These are phyloP conservation scores for Philopotamus ludificatus DNA, from an alignment of 1,140 invertebrate genomes.

Conservation along the genomic window DNA sequence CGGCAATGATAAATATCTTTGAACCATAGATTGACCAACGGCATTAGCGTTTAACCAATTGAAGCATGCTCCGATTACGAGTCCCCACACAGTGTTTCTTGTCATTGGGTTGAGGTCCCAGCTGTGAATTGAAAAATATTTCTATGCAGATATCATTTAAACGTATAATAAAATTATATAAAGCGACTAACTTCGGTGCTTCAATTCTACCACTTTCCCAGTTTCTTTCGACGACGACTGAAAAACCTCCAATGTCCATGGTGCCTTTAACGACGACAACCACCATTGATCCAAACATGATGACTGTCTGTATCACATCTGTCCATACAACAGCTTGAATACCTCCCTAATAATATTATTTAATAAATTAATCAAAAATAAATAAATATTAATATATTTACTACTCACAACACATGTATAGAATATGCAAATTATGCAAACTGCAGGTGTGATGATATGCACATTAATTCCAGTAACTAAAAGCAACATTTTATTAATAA, in stretches of 20 bases:
- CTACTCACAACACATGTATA: conserved; percentile 83
- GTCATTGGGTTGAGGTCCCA: conserved; percentile 66
- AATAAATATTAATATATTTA: conserved; percentile 23
- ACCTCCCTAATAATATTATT: conserved; percentile 69
- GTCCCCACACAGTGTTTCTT: conserved; percentile 74
- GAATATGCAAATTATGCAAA: conserved; percentile 85
- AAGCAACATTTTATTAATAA: conserved; percentile 42
- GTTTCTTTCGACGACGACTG: conserved; percentile 68
- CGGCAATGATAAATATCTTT: conserved; percentile 71
- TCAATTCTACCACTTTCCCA: conserved; percentile 71
- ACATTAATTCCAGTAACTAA: conserved; percentile 84
- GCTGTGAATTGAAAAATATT: conserved; percentile 50
- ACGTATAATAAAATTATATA: neutral
- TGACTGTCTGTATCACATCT: conserved; percentile 81
- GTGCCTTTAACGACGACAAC: conserved; percentile 79
- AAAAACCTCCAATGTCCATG: conserved; percentile 72
- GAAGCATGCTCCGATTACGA: conserved; percentile 76
- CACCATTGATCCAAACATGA: conserved; percentile 84
- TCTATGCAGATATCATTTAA: neutral
- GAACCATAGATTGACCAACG: conserved; percentile 82
- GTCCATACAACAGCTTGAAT: conserved; percentile 93
- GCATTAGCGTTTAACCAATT: conserved; percentile 79
- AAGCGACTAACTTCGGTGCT: conserved; percentile 65
- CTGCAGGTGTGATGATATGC: conserved; percentile 76
- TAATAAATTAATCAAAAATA: conserved; percentile 3